Evolutionary conservation across 2,888 invertebrate genomes (phyloP).

Genomic region (Hyposoter dolosus): DNA sequence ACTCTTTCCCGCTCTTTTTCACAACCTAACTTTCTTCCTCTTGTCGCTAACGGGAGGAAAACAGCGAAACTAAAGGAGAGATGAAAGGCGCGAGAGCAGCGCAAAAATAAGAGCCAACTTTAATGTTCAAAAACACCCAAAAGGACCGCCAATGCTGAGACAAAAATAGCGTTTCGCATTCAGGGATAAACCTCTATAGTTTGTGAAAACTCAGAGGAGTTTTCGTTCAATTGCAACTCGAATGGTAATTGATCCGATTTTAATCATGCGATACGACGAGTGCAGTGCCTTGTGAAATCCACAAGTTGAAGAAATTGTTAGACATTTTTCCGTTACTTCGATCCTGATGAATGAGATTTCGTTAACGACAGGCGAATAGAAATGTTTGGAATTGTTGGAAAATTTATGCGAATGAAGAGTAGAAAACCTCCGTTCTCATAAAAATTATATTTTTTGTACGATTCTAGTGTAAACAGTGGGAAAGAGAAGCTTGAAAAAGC

Average conservation of each 20-base stretch:
- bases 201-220: not conserved
- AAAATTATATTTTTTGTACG: not conserved
- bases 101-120: slow-evolving; percentile 61
- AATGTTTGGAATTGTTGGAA: not conserved
- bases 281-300: not conserved
- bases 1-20: slow-evolving; percentile 29
- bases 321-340: not conserved
- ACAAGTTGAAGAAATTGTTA: not conserved
- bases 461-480: not conserved
- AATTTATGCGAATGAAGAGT: not conserved
- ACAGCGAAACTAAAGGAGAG: slow-evolving; percentile 53
- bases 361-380: not conserved
- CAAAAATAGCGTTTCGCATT: not conserved
- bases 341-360: not conserved
- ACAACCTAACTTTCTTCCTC: slow-evolving; percentile 17
- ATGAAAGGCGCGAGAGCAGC: slow-evolving; percentile 62
- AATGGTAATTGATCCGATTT: not conserved
- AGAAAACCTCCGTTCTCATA: not conserved
- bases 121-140: slow-evolving; percentile 39
- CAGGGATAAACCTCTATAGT: not conserved
- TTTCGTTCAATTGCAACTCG: not conserved
- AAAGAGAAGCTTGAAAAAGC: not conserved
- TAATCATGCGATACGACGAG: not conserved
- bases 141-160: slow-evolving; percentile 20
- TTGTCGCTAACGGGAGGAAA: slow-evolving; percentile 53